Evolutionary conservation across 2,888 invertebrate genomes (phyloP), one percentile per base, ranked within the genome.

Genomic region (Napeogenes sylphis): DNA sequence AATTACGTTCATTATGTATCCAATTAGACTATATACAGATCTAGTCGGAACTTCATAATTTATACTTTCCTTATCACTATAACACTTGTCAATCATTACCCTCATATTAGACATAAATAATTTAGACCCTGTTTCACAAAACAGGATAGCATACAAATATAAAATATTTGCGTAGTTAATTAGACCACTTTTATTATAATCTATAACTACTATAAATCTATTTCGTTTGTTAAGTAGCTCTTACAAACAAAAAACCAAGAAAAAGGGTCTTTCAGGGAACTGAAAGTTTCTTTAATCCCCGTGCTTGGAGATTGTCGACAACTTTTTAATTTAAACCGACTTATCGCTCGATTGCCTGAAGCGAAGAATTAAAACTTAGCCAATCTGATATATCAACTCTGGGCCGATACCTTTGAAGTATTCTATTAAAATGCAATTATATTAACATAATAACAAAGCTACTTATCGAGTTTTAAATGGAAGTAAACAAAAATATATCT

Each of bases 311-410:
- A 75, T 76, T 74, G 77, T 75, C 74, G 77, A 77, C 77, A 81
- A 83, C 75, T 83, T 69, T 83, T 85, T 85, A 85, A 85, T 85
- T 83, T 85, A 84, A 82, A 85, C 79, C 81, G 85, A 82, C 84
- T 85, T 85, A 85, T 79, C 78, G 81, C 76, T 71, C 80, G 78
- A 84, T 82, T 81, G 82, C 82, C 78, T 76, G 61, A 77, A 79
- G 79, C 73, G 70, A 70, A 55, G 81, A 83, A 83, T 85, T 84
- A 83, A 80, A 84, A 82, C 79, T 84, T 82, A 71, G 71, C 74
- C 74, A 64, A 69, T 70, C 67, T 64, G 73, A 75, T 78, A 77
- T 80, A 80, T 79, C 75, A 63, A 62, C 65, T 64, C 38, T 46
- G 47, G 54, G 56, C 64, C 59, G 63, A 62, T 61, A 57, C 42